Evolutionary conservation across 2,797 vertebrate genomes (phyloP).

Genomic region (Gallirallus australis): DNA sequence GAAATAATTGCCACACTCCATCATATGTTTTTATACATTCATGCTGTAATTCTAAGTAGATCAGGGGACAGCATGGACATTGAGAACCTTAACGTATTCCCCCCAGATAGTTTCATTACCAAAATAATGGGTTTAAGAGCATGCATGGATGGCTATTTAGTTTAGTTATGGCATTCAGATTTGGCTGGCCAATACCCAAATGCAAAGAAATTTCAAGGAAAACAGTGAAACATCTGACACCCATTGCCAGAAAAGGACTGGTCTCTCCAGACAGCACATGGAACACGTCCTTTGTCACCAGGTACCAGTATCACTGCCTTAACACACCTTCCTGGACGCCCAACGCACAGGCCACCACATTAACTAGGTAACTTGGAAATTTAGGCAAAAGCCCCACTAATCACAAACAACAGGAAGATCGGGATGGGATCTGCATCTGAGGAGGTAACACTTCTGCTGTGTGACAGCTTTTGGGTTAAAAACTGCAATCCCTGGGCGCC

Average conservation of each 20-base stretch:
- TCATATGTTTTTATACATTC: neutral
- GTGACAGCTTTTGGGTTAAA: neutral
- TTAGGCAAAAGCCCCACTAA: neutral
- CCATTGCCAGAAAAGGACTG: accelerated
- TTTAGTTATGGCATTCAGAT: neutral
- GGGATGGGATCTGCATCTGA: neutral
- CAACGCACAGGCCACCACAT: neutral
- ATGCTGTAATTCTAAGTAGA: neutral
- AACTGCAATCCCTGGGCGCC: neutral
- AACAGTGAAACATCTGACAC: neutral
- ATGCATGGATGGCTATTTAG: neutral
- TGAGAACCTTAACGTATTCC: neutral
- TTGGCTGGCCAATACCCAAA: neutral
- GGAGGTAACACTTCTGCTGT: neutral
- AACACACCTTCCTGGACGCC: neutral
- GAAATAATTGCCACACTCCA: neutral
- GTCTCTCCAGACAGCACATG: neutral
- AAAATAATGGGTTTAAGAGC: neutral
- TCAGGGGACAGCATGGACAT: neutral
- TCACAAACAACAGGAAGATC: neutral
- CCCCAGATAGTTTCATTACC: neutral
- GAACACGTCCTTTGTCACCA: neutral
- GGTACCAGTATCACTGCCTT: neutral
- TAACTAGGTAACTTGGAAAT: neutral
- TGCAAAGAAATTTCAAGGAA: neutral